Conservation (phyloP, 2,888 invertebrate genomes). For the Athetis lepigone region DNA sequence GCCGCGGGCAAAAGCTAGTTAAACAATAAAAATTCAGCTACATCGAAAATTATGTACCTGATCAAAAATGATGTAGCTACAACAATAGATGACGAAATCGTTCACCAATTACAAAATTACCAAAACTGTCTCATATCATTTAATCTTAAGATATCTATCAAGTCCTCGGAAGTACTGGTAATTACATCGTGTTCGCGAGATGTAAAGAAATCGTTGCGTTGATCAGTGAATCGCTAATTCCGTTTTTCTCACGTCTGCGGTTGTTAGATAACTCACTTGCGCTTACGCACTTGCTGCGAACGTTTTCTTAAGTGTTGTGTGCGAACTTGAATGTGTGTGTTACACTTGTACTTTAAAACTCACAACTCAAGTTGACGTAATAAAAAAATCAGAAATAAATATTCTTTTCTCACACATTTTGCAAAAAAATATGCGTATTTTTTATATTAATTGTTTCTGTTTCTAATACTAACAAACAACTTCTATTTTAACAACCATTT, state of each 20-base stretch:
- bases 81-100: not conserved
- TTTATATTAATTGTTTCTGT: too few species aligned
- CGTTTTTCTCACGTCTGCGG: conserved; percentile 72
- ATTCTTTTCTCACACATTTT: too few species aligned
- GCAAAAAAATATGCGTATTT: too few species aligned
- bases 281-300: conserved; percentile 44
- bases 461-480: too few species aligned
- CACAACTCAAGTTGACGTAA: too few species aligned
- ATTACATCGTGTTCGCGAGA: conserved; percentile 62
- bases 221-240: conserved; percentile 64
- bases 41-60: too few species aligned
- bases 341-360: not conserved
- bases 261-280: conserved; percentile 68
- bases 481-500: too few species aligned
- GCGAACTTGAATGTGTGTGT: conserved; percentile 2
- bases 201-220: conserved; percentile 68
- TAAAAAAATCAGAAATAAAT: too few species aligned
- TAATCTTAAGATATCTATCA: conserved; percentile 50
- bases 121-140: conserved; percentile 32
- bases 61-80: conserved; percentile 13
- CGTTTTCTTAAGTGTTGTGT: conserved; percentile 25
- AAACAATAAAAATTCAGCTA: too few species aligned
- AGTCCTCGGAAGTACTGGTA: conserved; percentile 55
- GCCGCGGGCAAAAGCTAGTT: too few species aligned
- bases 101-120: conserved; percentile 5